Evolutionary conservation across 2,888 invertebrate species (phyloP), one percentile per base, ranked within the genome.

Genomic region (Linyphia triangularis): DNA sequence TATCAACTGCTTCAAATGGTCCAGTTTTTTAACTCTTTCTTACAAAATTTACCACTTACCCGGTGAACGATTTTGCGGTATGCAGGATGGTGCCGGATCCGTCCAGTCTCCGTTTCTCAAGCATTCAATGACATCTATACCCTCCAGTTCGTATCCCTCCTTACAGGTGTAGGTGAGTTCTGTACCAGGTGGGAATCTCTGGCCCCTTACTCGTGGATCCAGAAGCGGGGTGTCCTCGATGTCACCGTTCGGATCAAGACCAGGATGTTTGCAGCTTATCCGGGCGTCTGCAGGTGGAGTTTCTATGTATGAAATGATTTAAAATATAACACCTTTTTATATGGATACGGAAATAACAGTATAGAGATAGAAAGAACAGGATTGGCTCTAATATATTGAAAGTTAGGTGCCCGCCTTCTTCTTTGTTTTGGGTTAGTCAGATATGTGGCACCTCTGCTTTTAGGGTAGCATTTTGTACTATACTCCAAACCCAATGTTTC

Each of bases 61-160:
- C 4, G 13, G 10, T 43, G 51, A 1, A 6, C 26, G 24, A 33
- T 40, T 1, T 22, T 22, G n/a, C 1, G 1, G 13, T 33, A 2
- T 43, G 28, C 79, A 79, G 9, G 5, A 19, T 4, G 79, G 79
- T 3, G 69, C 2, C 10, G 1, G 5, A 69, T 6, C n/a, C 0
- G 33, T 33, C 79, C 79, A 81, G 30, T 19, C 0, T 57, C 79
- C 79, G n/a, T 7, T 37, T 13, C 16, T 19, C 7, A 57, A n/a
- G 16, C 79, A 81, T 7, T 16, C 10, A 16, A 69, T 1, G 22
- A n/a, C 19, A 19, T 24, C 16, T 26, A 19, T 3, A 3, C 79
- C 79, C 2, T 28, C 6, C n/a, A 81, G 1, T 7, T 30, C 22
- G 22, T 69, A 81, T 0, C 69, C 79, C 6, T 69, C 57, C 13